Evolutionary conservation across 64 coral and sea anemone genomes (phyloP), one percentile per base, ranked within the genome.

Genomic region (Porites lutea): DNA sequence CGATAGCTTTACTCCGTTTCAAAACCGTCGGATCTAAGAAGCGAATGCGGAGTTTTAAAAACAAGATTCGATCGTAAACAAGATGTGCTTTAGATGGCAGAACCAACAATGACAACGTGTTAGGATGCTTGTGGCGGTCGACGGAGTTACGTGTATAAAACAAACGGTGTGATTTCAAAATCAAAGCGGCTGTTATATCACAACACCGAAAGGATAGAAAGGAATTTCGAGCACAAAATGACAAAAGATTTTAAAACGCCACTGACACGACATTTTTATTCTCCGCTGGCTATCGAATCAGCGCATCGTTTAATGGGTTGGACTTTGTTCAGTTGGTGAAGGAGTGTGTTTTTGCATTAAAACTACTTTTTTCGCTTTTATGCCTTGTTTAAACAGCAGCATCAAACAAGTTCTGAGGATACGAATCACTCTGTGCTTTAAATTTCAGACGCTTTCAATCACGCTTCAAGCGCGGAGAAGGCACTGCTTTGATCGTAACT

Each of bases 321-420:
- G 61, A 61, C 46, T 84, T 52, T 65, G 45, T 68, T 12, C 46
- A 84, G 62, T 49, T 50, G 48, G 62, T 19, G 64, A 84, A 65
- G 61, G 48, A 84, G 81, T 84, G 81, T 84, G 45, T 68, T 68
- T 46, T 65, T n/a, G 60, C 47, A 22, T 67, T 23, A 10, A 18
- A 19, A 66, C 45, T 68, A 63, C 27, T 52, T 84, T 50, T 84
- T 84, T 43, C 45, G 81, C 81, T 52, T 84, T 61, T 63, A 68
- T 84, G 46, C 47, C 81, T 48, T 68, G 81, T 84, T 84, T 84
- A 4, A 48, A 84, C 48, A 69, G 14, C 47, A 83, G 49, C 79
- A 50, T 48, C 61, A 83, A 83, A 83, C 60, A 68, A 84, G 6
- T 65, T 69, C 43, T 14, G 46, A 23, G 19, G 16, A 13, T 53